Evolutionary conservation across 2,113 vertebrate genomes (phyloP), one percentile per base, ranked within the genome.

Genomic region (Aepyceros melampus): DNA sequence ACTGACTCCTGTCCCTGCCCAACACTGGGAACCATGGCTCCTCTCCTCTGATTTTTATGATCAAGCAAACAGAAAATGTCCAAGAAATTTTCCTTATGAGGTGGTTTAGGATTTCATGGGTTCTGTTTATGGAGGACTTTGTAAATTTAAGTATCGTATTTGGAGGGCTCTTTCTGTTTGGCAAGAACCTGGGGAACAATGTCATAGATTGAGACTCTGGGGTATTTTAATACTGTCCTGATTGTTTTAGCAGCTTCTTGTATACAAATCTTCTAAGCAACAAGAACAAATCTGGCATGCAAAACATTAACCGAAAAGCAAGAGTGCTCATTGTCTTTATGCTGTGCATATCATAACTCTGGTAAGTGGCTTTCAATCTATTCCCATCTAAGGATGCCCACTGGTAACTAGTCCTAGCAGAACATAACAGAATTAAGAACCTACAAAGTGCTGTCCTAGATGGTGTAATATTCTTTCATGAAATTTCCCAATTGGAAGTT

Each of bases 231-330:
- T 87, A 95, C 36, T 62, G 36, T 55, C 64, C 13, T 74, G 56
- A 97, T 43, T 67, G 81, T 83, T 94, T 94, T 58, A 89, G 74
- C n/a, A 43, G 31, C 12, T 95, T 91, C 23, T 96, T 27, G 56
- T 51, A 82, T 19, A n/a, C 19, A 93, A 71, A 82, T 53, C 12
- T 45, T 71, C 36, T 49, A 43, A 12, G 56, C 27, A 89, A 78
- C 31, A 89, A 71, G 53, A 91, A 91, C 10, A 93, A 78, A 89
- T 64, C 62, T 43, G 31, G 53, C 53, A 93, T 51, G 17, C 14
- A 89, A 95, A 92, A 96, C 3, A 27, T 56, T 56, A 94, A 71
- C 51, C 36, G 58, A 89, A 76, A 58, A 93, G 23, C 27, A 94
- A 43, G 45, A 79, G 21, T 76, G 79, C 29, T 29, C 9, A 60